These are phyloP conservation scores for Gobiocypris rarus DNA, from an alignment of 2,113 vertebrate genomes.

Conservation along the genomic window DNA sequence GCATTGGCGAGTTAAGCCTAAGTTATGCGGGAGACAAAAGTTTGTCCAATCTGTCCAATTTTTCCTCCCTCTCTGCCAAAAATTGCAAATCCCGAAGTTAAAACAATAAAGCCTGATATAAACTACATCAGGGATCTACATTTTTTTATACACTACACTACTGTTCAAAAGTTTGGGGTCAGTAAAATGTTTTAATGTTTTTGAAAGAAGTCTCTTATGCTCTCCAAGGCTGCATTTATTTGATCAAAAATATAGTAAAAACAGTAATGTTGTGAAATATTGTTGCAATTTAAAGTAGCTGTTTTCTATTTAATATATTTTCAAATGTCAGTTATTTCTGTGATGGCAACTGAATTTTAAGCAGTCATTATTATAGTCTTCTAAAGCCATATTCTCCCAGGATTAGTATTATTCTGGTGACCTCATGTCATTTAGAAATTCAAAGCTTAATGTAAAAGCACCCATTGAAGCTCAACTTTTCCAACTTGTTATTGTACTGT, in stretches of 20 bases:
- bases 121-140: neutral
- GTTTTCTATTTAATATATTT: neutral
- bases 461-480: no score
- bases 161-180: neutral
- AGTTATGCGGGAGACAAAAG: neutral
- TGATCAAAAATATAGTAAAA: neutral
- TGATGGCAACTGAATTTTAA: neutral
- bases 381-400: no score
- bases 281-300: neutral
- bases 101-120: neutral
- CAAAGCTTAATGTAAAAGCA: no score
- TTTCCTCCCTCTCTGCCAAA: neutral
- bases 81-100: neutral
- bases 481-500: no score
- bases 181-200: no score
- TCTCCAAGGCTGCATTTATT: neutral
- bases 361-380: neutral
- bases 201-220: no score
- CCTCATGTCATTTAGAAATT: no score
- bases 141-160: no score
- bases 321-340: neutral
- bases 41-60: neutral
- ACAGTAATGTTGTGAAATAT: neutral
- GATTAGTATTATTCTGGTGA: no score
- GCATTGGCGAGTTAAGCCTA: neutral